phyloP scores from a whole-genome alignment of 1,140 invertebrate genomes.

The Heliconius eleuchia region DNA sequence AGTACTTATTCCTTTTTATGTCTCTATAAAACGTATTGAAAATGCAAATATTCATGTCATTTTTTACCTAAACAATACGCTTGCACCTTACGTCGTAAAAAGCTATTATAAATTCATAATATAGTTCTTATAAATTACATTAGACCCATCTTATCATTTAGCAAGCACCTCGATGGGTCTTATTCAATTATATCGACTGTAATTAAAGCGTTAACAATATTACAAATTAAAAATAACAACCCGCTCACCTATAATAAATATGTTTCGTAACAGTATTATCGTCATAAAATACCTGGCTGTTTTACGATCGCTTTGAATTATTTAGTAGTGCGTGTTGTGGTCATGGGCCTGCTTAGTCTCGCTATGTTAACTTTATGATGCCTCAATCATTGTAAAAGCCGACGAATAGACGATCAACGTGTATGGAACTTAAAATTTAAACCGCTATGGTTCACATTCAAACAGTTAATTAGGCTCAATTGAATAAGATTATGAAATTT shows the following conservation, averaged over 20 bases:
- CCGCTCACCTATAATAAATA: conserved; percentile 27
- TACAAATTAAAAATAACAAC: conserved; percentile 33
- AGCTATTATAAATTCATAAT: neutral
- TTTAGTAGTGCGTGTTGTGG: conserved; percentile 44
- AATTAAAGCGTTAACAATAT: conserved; percentile 31
- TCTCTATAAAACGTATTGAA: neutral
- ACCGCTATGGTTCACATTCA: conserved; percentile 5
- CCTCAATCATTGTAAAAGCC: conserved; percentile 45
- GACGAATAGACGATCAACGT: conserved; percentile 35
- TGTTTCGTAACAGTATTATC: conserved; percentile 37
- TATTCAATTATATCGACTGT: conserved; percentile 30
- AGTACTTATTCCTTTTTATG: neutral
- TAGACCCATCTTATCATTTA: neutral
- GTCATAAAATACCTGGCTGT: conserved; percentile 39
- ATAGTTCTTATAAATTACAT: neutral
- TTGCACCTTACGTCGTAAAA: conserved; percentile 5
- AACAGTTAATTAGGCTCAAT: neutral
- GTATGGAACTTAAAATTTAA: neutral
- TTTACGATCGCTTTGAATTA: conserved; percentile 40
- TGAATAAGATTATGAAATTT: conserved; percentile 26
- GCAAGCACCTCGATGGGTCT: neutral
- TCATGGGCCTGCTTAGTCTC: conserved; percentile 47
- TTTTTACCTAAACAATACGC: neutral
- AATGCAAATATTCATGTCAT: neutral
- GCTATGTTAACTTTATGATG: conserved; percentile 48